Evolutionary conservation across 2,888 invertebrate genomes (phyloP).

Genomic region (Resseliella maxima): DNA sequence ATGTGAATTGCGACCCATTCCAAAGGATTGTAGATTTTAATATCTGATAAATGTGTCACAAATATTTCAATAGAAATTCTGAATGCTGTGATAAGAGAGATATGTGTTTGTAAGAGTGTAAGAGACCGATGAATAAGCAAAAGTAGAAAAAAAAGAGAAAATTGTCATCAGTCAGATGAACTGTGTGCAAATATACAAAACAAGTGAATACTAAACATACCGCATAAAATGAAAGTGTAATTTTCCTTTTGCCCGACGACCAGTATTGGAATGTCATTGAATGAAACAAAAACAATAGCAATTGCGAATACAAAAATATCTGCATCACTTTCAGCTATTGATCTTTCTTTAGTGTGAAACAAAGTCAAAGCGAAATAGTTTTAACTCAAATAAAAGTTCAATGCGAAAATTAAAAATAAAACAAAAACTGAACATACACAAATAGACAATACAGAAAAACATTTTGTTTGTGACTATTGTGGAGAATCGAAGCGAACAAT

Average conservation of each 20-base stretch:
- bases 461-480: not conserved
- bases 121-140: too few species aligned
- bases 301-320: not conserved
- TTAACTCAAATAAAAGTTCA: slow-evolving; percentile 49
- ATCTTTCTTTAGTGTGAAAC: not conserved
- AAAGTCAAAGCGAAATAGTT: slow-evolving; percentile 20
- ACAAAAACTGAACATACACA: too few species aligned
- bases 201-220: not conserved
- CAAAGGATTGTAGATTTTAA: slow-evolving; percentile 39
- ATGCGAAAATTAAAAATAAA: not conserved
- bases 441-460: not conserved
- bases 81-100: slow-evolving; percentile 18
- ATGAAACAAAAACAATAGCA: not conserved
- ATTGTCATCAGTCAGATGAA: not conserved
- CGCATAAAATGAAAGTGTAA: not conserved
- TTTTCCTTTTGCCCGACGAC: not conserved
- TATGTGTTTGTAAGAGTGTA: not conserved
- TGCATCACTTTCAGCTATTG: not conserved
- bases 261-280: slow-evolving; percentile 14
- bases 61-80: slow-evolving; percentile 10
- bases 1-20: not conserved
- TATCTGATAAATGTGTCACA: slow-evolving; percentile 31
- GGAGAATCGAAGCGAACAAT: not conserved
- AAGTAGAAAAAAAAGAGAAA: not conserved
- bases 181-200: not conserved